Base-by-base conservation (phyloP, 1,140 invertebrate species). In the Drosophila auraria region DNA sequence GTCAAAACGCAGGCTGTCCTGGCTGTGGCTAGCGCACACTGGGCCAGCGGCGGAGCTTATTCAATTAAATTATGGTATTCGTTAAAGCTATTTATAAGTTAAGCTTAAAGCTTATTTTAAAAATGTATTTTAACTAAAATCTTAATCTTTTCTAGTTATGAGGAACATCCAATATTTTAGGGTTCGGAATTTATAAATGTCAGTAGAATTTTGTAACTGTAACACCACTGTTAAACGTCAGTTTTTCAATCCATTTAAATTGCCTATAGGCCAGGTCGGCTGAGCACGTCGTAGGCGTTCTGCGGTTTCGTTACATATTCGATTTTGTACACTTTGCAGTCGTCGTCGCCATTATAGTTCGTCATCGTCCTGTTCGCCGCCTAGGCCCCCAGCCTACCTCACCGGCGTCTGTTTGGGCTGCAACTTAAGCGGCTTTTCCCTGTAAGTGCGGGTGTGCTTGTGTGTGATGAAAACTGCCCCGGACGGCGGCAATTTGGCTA, bases 401-500 rank as follows among this genome's bases (percentile, higher is more conserved):
- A 17, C 53, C 38, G 33, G 30, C 57, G 50, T 58, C 51, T 50
- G 58, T 71, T 74, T 74, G 83, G 61, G 81, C 58, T 84, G 73
- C 72, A 82, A 87, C 78, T 89, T 90, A 89, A 89, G 82, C 82
- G 82, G 86, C 82, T 89, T 86, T 81, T 62, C 65, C 80, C 72
- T 79, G 47, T 61, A 47, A 51, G 54, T 61, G 38, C 56, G 36
- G 38, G 23, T 44, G 45, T 87, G 70, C 78, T 36, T 56, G 56
- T 82, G 86, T 81, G 44, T 36, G 69, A 42, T 57, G 68, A 74
- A 73, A 61, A 62, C 75, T 56, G 65, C 78, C 73, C 83, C 81
- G 82, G 84, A 90, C 74, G 86, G 81, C 69, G 86, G 82, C 84
- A 89, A 89, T 89, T 89, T 89, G 83, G 84, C 78, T 89, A 89